Base-by-base conservation (phyloP, 2,113 vertebrate species). In the Cnemophilus loriae region DNA sequence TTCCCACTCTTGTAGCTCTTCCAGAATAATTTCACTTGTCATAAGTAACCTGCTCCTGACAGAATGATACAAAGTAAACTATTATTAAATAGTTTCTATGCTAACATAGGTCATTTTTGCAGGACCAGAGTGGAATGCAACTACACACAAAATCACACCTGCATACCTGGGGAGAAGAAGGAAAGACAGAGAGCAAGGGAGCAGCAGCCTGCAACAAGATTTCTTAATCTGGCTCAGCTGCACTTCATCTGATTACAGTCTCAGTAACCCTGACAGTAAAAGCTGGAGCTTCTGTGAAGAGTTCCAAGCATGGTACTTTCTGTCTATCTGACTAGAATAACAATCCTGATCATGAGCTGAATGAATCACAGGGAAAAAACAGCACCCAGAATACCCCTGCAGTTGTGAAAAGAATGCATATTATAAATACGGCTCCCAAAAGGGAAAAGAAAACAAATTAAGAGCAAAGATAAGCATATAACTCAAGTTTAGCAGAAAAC, bases 381-480 rank as follows among this genome's bases (percentile, higher is more conserved):
- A 10, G 21, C 89, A 87, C 24, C 9, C 24, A 26, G 91, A 92
- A 92, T 73, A 83, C 4, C 33, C 27, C 59, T 65, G 53, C 73
- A 87, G 77, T 79, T 87, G 56, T 79, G 73, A 92, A 80, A 95
- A 90, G 57, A 82, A 91, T 46, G 53, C 9, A 14, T 71, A 57
- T 68, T 42, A 87, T 46, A 91, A 69, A 93, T 76, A 89, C 10
- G 13, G 16, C 23, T 94, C 20, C 28, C 37, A 87, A 95, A 93
- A 64, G 20, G 57, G 50, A 42, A 91, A 90, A 80, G n/a, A 95
- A 96, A 89, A 89, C 49, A 94, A 96, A 92, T 76, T 41, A 84
- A 91, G 88, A 44, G 49, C 50, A 53, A 86, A 93, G 85, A 85
- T 49, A 90, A 90, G 70, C 61, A 82, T 46, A 41, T 57, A 87